These are phyloP conservation scores for Hedya salicella DNA, from an alignment of 2,888 invertebrate species.

Conservation along the genomic window DNA sequence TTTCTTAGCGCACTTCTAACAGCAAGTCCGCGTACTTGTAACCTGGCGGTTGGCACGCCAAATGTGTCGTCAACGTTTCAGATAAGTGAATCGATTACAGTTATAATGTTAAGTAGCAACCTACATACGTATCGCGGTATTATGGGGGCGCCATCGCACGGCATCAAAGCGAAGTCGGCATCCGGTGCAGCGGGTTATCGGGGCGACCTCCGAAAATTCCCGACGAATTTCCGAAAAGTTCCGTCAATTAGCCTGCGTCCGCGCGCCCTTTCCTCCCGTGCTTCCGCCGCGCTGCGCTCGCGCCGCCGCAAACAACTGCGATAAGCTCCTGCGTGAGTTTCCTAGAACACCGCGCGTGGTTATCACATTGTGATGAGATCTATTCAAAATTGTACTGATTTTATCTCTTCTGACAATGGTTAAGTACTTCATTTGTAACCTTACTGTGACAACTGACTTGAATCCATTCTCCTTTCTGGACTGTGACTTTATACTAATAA, in stretches of 20 bases:
- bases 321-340: slow-evolving; percentile 21
- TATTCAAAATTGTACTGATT: slow-evolving; percentile 1
- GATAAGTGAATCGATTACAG: slow-evolving; percentile 40
- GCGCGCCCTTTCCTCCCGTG: slow-evolving; percentile 65
- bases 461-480: too few relatives aligned
- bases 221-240: slow-evolving; percentile 51
- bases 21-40: slow-evolving; percentile 22
- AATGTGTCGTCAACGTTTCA: slow-evolving; percentile 38
- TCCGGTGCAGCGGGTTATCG: slow-evolving; percentile 81
- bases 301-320: slow-evolving; percentile 46
- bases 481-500: too few relatives aligned
- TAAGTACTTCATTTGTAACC: slow-evolving; percentile 4
- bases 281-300: slow-evolving; percentile 51
- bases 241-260: slow-evolving; percentile 74
- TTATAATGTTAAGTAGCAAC: slow-evolving; percentile 36
- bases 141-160: slow-evolving; percentile 67
- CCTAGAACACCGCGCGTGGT: slow-evolving; percentile 14
- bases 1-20: slow-evolving; percentile 34
- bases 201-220: slow-evolving; percentile 75
- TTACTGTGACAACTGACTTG: too few relatives aligned
- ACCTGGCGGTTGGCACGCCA: slow-evolving; percentile 22
- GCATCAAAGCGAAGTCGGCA: slow-evolving; percentile 81
- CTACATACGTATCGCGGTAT: slow-evolving; percentile 43
- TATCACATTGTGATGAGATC: background rate
- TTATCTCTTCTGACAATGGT: background rate